Percentiles rank a stretch among this genome's conserved stretches.
Evolutionary conservation across 1,140 invertebrate species (phyloP).

Genomic region (Venturia canescens): DNA sequence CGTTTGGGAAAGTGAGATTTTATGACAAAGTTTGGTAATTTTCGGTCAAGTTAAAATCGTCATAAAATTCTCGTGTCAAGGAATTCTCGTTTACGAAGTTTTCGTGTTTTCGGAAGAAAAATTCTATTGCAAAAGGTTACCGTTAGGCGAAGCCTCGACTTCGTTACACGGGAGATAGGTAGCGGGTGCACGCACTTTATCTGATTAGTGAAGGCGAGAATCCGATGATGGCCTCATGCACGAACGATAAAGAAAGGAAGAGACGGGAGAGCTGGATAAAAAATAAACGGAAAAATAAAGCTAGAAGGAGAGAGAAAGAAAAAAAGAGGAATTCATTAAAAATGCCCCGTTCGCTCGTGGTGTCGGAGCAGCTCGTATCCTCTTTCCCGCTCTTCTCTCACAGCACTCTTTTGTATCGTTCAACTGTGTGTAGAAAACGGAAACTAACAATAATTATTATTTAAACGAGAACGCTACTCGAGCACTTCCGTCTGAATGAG

Average conservation of each 20-base stretch:
- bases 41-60: not conserved
- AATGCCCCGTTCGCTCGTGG: not conserved
- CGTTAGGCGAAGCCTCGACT: not conserved
- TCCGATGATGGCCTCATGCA: slow-evolving; percentile 24
- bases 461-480: not conserved
- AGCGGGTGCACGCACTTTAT: slow-evolving; percentile 21
- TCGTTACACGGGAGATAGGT: slow-evolving; percentile 14
- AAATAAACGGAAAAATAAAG: not conserved
- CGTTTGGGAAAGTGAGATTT: too few species aligned
- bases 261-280: not conserved
- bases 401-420: not conserved
- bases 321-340: not conserved
- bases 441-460: slow-evolving; percentile 14
- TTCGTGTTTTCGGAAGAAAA: not conserved
- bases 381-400: slow-evolving; percentile 4
- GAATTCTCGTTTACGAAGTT: too few species aligned
- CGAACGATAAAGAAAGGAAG: slow-evolving; percentile 24
- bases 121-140: slow-evolving; percentile 16
- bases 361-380: not conserved
- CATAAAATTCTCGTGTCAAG: not conserved
- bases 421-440: slow-evolving; percentile 3
- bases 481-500: not conserved
- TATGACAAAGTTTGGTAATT: too few species aligned
- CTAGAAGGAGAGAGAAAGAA: not conserved
- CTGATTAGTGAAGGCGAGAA: slow-evolving; percentile 24